These are phyloP conservation scores for Caradrina clavipalpis DNA, from an alignment of 2,888 invertebrate species.

Conservation along the genomic window DNA sequence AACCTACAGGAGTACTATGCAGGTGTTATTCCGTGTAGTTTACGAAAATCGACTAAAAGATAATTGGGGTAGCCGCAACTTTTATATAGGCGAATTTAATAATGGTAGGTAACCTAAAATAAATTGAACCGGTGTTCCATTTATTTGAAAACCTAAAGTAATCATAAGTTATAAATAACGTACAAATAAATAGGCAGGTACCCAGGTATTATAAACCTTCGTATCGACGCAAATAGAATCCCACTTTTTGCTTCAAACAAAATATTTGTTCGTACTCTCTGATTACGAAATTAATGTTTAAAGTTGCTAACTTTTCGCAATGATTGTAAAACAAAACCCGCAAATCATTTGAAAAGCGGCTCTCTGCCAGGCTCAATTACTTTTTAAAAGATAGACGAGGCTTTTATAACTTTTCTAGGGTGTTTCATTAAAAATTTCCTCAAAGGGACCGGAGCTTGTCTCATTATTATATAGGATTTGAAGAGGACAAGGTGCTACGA, in stretches of 20 bases:
- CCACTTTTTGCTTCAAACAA: constrained; percentile 54
- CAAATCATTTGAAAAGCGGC: constrained; percentile 72
- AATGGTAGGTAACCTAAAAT: constrained; percentile 4
- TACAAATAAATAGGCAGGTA: constrained; percentile 25
- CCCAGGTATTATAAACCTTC: constrained; percentile 30
- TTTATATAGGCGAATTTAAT: constrained; percentile 12
- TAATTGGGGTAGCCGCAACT: constrained; percentile 13
- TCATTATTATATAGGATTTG: constrained; percentile 84
- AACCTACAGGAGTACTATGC: constrained; percentile 20
- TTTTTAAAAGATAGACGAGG: constrained; percentile 79
- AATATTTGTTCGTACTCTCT: constrained; percentile 61
- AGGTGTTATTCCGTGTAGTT: constrained; percentile 17
- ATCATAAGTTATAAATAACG: constrained; percentile 16
- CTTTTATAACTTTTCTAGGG: constrained; percentile 82
- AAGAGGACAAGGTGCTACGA: constrained; percentile 77
- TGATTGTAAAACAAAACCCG: constrained; percentile 69
- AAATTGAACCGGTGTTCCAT: neutral
- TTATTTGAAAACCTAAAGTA: constrained; percentile 15
- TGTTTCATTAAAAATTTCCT: constrained; percentile 85
- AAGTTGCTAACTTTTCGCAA: constrained; percentile 66
- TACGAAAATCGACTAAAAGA: constrained; percentile 22
- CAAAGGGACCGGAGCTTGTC: constrained; percentile 81
- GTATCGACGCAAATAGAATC: constrained; percentile 46
- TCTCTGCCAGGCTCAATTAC: constrained; percentile 79
- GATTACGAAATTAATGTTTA: constrained; percentile 66